Conservation (phyloP, 2,797 vertebrate species). For the Glyptemys insculpta region DNA sequence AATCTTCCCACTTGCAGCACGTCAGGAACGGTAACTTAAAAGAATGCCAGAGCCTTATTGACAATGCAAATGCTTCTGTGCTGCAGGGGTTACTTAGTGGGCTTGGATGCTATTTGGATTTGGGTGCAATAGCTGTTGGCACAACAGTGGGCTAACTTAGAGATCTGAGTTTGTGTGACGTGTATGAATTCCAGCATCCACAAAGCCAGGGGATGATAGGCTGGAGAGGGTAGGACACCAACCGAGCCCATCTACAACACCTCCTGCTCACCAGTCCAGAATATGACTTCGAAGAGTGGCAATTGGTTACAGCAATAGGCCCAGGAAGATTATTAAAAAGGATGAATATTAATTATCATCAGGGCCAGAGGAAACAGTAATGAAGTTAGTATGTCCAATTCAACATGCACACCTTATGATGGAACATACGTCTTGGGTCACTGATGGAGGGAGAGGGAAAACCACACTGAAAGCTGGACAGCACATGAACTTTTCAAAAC, state of each 20-base stretch:
- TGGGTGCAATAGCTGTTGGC: background rate
- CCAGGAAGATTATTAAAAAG: background rate
- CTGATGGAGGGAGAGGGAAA: background rate
- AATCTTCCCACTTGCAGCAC: slow-evolving; percentile 86
- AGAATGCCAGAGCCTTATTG: background rate
- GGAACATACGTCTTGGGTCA: background rate
- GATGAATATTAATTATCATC: background rate
- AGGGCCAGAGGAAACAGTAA: background rate
- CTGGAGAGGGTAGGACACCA: background rate
- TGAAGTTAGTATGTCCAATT: background rate
- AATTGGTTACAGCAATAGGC: background rate
- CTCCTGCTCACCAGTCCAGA: too few relatives aligned
- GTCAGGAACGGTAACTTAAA: slow-evolving; percentile 87
- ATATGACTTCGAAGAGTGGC: background rate
- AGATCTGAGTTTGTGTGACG: background rate
- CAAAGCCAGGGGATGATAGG: background rate
- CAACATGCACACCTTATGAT: background rate
- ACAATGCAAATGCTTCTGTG: background rate
- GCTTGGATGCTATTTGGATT: background rate
- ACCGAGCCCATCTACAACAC: background rate
- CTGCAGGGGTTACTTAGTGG: background rate
- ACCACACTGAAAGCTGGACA: too few relatives aligned
- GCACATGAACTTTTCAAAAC: too few relatives aligned
- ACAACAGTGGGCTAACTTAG: background rate
- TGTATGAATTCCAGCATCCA: background rate